phyloP scores from a whole-genome alignment of 1,140 invertebrate genomes.

The Penaeus indicus region DNA sequence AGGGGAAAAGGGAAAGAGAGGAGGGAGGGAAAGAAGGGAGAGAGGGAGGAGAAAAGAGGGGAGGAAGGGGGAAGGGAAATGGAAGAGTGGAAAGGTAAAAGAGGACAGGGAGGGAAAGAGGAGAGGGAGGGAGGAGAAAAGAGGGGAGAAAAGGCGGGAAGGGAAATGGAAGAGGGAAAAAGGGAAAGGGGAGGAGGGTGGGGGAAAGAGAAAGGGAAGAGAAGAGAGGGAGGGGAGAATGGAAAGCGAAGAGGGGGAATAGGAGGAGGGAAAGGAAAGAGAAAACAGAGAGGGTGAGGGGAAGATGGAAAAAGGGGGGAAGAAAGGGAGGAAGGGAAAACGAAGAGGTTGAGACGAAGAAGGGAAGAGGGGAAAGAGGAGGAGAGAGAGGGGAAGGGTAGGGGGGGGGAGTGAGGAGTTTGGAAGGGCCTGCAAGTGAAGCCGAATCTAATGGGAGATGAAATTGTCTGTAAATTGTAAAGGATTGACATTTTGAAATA shows the following conservation, averaged over 20 bases:
- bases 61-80: background rate
- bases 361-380: no score
- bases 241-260: background rate
- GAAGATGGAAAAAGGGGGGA: background rate
- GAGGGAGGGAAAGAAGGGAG: no score
- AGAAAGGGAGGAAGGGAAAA: background rate
- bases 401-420: background rate
- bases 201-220: background rate
- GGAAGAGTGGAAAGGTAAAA: no score
- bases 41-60: background rate
- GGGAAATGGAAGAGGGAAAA: background rate
- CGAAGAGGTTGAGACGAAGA: background rate
- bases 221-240: background rate
- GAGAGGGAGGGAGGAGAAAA: background rate
- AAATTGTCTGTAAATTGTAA: slow-evolving; percentile 63
- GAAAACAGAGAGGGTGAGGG: background rate
- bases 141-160: no score
- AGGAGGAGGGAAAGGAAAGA: background rate
- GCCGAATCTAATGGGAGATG: slow-evolving; percentile 61
- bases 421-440: slow-evolving; percentile 53
- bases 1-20: background rate
- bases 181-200: background rate
- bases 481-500: slow-evolving; percentile 61
- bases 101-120: background rate
- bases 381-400: background rate